A percentile compares a stretch with the other conserved stretches of the same genome.
These are phyloP conservation scores for Homarus gammarus DNA, from an alignment of 2,888 invertebrate species.

Conservation along the genomic window DNA sequence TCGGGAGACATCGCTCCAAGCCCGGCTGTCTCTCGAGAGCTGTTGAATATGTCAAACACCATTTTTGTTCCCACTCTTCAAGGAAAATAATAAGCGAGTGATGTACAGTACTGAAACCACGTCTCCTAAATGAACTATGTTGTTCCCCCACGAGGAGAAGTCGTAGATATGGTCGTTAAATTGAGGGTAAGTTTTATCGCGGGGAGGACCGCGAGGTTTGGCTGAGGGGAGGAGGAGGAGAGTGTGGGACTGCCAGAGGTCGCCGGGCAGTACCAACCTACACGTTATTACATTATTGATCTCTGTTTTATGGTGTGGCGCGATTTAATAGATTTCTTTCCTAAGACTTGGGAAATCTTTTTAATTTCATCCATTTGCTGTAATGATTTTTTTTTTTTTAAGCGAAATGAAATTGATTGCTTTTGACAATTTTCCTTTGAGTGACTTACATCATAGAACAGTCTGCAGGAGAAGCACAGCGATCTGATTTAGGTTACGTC, in stretches of 20 bases:
- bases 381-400: too few relatives aligned
- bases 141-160: slow-evolving; percentile 6
- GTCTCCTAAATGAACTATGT: slow-evolving; percentile 10
- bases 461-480: too few relatives aligned
- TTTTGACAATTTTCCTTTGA: too few relatives aligned
- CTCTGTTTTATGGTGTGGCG: slow-evolving; percentile 1
- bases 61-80: not conserved
- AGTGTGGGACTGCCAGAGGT: not conserved
- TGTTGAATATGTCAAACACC: not conserved
- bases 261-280: not conserved
- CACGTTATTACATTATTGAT: slow-evolving; percentile 18
- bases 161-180: not conserved
- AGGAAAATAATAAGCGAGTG: not conserved
- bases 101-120: not conserved
- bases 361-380: not conserved
- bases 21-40: not conserved
- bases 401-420: too few relatives aligned
- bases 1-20: not conserved
- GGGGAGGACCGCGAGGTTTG: slow-evolving; percentile 10
- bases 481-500: too few relatives aligned
- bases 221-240: not conserved
- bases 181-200: slow-evolving; percentile 1
- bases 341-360: too few relatives aligned
- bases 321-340: not conserved
- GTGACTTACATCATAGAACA: too few relatives aligned